phyloP scores from a whole-genome alignment of 2,113 vertebrate species.

The Romanogobio albipinnatus region DNA sequence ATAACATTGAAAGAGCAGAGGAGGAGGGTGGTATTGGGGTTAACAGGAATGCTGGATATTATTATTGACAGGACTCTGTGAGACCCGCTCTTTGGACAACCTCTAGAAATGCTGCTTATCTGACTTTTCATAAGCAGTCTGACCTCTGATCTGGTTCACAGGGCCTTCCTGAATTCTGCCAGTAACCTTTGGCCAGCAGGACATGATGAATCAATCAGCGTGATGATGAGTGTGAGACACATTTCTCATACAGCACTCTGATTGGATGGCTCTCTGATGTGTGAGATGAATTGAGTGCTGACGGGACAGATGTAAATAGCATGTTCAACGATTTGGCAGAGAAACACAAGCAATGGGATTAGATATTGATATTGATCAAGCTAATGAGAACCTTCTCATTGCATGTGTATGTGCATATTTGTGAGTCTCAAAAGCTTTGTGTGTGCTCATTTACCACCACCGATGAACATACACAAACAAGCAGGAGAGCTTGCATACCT shows the following conservation, averaged over 20 bases:
- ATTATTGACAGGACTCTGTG: background rate
- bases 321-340: conserved; percentile 14
- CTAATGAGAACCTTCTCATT: conserved; percentile 40
- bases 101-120: conserved; percentile 17
- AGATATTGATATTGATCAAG: conserved; percentile 38
- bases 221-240: conserved; percentile 64
- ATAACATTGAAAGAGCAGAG: conserved; percentile 76
- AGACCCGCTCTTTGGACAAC: conserved; percentile 53
- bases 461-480: conserved; percentile 49
- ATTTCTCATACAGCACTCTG: conserved; percentile 37
- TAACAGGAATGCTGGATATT: conserved; percentile 51
- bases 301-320: conserved; percentile 51
- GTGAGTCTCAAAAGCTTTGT: conserved; percentile 37
- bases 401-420: background rate
- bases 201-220: conserved; percentile 71
- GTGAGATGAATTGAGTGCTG: conserved; percentile 46
- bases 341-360: conserved; percentile 37
- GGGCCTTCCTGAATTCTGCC: conserved; percentile 47
- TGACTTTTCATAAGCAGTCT: conserved; percentile 63
- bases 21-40: conserved; percentile 57
- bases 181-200: conserved; percentile 59
- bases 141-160: conserved; percentile 69
- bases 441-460: conserved; percentile 35
- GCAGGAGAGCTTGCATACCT: conserved; percentile 29
- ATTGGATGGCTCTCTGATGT: conserved; percentile 11